Conservation (phyloP, 2,888 invertebrate species). For the Drosophila incognita region DNA sequence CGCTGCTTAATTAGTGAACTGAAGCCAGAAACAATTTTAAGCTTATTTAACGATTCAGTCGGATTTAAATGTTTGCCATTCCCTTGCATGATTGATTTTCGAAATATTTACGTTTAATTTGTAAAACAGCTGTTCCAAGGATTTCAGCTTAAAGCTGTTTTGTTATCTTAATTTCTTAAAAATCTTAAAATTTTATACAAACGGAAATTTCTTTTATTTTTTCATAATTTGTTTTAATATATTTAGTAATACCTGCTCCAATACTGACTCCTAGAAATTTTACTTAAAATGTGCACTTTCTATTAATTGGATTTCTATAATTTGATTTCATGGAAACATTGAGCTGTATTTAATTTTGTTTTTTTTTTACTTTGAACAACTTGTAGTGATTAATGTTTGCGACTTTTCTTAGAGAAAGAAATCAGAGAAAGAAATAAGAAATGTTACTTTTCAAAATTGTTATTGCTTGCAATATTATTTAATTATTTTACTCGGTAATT, state of each 20-base stretch:
- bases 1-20: slow-evolving; percentile 67
- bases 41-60: slow-evolving; percentile 46
- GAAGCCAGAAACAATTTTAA: slow-evolving; percentile 61
- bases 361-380: neutral
- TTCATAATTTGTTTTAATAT: neutral
- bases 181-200: neutral
- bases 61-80: slow-evolving; percentile 17
- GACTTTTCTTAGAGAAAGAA: neutral
- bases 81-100: slow-evolving; percentile 8
- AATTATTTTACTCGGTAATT: neutral
- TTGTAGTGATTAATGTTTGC: neutral
- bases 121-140: too few relatives aligned
- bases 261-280: neutral
- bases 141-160: neutral
- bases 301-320: neutral
- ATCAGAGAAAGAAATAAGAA: neutral
- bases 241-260: neutral
- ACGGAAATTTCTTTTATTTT: neutral
- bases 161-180: neutral
- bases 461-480: neutral
- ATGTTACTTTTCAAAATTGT: neutral
- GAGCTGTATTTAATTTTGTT: neutral
- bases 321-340: neutral
- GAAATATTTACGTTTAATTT: slow-evolving; percentile 10
- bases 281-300: neutral